Evolutionary conservation across 2,797 vertebrate species (phyloP).

Genomic region (Tauraco hartlaubi): DNA sequence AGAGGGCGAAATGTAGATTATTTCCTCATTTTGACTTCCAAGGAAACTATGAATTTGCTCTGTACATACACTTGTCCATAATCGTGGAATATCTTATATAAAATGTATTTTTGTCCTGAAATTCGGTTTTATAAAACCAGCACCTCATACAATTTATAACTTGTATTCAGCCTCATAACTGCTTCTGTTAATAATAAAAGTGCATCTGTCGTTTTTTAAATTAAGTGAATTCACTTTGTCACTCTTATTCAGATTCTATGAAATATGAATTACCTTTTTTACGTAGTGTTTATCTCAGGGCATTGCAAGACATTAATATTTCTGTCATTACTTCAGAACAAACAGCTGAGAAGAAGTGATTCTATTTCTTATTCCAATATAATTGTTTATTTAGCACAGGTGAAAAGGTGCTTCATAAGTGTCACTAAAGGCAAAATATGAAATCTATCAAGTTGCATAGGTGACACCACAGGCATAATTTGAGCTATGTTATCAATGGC

Average conservation of each 20-base stretch:
- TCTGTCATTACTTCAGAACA: background rate
- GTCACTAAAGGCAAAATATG: background rate
- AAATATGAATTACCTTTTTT: background rate
- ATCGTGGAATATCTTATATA: background rate
- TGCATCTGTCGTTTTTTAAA: background rate
- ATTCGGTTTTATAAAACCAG: background rate
- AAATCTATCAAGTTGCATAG: background rate
- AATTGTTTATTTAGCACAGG: background rate
- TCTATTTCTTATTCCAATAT: background rate
- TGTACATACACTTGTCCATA: background rate
- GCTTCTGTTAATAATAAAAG: background rate
- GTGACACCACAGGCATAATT: background rate
- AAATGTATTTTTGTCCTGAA: background rate
- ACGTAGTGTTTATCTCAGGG: background rate
- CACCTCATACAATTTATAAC: background rate
- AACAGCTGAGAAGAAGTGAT: background rate
- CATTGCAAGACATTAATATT: background rate
- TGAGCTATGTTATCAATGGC: background rate
- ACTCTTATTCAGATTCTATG: background rate
- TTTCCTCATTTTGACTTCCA: background rate
- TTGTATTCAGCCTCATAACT: background rate
- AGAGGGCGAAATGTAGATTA: background rate
- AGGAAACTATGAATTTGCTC: background rate
- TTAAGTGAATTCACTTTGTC: background rate
- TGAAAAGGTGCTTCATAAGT: background rate